phyloP scores from a whole-genome alignment of 2,888 invertebrate genomes.

The Diachrysia chrysitis region DNA sequence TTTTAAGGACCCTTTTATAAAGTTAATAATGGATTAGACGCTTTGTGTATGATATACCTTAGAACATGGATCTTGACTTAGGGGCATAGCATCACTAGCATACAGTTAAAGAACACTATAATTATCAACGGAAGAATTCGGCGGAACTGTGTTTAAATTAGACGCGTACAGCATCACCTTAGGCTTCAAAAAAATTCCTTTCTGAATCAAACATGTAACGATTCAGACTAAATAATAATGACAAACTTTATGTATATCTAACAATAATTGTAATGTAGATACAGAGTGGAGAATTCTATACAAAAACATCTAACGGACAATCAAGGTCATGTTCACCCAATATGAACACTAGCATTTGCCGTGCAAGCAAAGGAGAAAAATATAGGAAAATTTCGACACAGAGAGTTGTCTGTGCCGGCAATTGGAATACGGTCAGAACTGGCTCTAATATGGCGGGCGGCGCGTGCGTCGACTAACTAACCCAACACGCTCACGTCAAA shows the following conservation, averaged over 20 bases:
- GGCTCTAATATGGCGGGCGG: conserved; percentile 49
- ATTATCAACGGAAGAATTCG: conserved; percentile 28
- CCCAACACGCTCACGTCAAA: conserved; percentile 70
- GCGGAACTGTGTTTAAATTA: conserved; percentile 14
- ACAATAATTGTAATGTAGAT: conserved; percentile 39
- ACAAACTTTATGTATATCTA: conserved; percentile 17
- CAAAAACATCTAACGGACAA: conserved; percentile 56
- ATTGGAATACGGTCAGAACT: conserved; percentile 56
- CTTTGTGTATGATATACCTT: conserved; percentile 48
- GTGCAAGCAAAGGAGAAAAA: conserved; percentile 42
- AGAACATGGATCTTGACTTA: conserved; percentile 47
- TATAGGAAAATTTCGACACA: conserved; percentile 44
- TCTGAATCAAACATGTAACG: background rate
- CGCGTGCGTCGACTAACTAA: conserved; percentile 67
- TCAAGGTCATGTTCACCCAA: conserved; percentile 50
- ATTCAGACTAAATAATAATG: too few species aligned
- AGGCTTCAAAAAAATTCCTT: background rate
- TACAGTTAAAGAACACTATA: conserved; percentile 28
- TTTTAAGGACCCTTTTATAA: conserved; percentile 65
- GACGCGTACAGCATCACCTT: conserved; percentile 10
- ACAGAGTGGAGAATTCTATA: conserved; percentile 43
- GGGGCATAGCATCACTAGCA: conserved; percentile 38
- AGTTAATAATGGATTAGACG: conserved; percentile 66
- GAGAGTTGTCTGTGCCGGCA: conserved; percentile 32
- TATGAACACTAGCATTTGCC: conserved; percentile 30